Conservation (phyloP, 2,113 vertebrate genomes). For the Anhinga rufa region DNA sequence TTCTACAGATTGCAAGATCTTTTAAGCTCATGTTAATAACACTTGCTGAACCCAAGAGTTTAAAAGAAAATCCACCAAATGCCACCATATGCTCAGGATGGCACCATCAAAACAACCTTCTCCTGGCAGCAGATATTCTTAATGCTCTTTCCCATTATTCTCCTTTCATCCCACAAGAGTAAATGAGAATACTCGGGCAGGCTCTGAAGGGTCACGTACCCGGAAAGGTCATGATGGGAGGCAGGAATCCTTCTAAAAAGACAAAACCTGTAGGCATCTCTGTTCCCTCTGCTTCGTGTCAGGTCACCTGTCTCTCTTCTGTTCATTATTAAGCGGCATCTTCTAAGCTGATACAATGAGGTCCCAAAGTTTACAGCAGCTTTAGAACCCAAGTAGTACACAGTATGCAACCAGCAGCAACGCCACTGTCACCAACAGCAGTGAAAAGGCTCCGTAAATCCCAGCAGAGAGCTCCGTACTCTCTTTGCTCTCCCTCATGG, state of each 20-base stretch:
- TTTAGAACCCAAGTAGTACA: not conserved
- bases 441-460: not conserved
- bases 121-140: not conserved
- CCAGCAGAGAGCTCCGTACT: fast-evolving
- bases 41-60: not conserved
- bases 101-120: not conserved
- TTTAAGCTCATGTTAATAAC: not conserved
- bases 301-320: not conserved
- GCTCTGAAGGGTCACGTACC: not conserved
- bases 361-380: not conserved
- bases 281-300: not conserved
- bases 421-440: fast-evolving
- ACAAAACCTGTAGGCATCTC: not conserved
- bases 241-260: not conserved
- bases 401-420: not conserved
- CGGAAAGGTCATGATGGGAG: not conserved
- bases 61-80: not conserved
- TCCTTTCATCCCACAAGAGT: not conserved
- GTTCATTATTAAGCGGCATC: not conserved
- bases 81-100: not conserved
- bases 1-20: not conserved
- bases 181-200: not conserved
- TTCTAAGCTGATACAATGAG: not conserved
- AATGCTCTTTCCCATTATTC: not conserved
- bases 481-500: not conserved